These are phyloP conservation scores for Protomyctophum bolini DNA, from an alignment of 2,113 vertebrate species.

Conservation along the genomic window DNA sequence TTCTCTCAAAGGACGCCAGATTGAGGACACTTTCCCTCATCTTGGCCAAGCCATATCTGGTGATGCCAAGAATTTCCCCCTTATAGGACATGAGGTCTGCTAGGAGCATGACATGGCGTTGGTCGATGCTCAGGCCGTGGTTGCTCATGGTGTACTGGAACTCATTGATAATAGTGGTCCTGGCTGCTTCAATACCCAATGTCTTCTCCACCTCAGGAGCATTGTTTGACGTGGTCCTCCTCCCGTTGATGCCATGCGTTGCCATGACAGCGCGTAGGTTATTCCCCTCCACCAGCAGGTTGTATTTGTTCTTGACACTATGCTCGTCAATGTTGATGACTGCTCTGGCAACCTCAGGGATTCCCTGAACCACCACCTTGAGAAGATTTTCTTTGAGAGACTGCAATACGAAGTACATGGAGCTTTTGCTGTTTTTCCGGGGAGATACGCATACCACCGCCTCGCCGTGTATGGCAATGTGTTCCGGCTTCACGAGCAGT, in stretches of 20 bases:
- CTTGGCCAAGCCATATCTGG: conserved; percentile 94
- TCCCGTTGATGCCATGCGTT: conserved; percentile 95
- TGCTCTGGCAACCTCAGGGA: conserved; percentile 93
- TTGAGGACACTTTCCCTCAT: conserved; percentile 99
- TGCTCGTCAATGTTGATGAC: conserved; percentile 98
- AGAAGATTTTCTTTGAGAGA: conserved; percentile 91
- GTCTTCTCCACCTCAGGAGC: conserved; percentile 97
- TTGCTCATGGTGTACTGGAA: conserved; percentile 98
- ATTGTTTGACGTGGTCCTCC: conserved; percentile 93
- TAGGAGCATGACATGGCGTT: conserved; percentile 94
- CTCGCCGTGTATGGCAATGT: conserved; percentile 94
- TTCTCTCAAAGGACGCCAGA: conserved; percentile 99
- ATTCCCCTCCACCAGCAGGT: conserved; percentile 97
- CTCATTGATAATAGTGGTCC: conserved; percentile 97
- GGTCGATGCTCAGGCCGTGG: conserved; percentile 98
- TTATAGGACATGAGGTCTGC: conserved; percentile 98
- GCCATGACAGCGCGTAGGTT: conserved; percentile 96
- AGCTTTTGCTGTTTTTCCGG: conserved; percentile 95
- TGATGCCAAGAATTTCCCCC: conserved; percentile 97
- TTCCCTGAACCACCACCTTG: conserved; percentile 97
- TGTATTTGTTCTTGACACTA: conserved; percentile 90
- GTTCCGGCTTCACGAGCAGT: conserved; percentile 90
- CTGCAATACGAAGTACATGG: conserved; percentile 98
- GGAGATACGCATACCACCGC: conserved; percentile 95
- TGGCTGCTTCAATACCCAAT: conserved; percentile 94